phyloP scores from a whole-genome alignment of 2,113 vertebrate species.

The Caranx ignobilis region DNA sequence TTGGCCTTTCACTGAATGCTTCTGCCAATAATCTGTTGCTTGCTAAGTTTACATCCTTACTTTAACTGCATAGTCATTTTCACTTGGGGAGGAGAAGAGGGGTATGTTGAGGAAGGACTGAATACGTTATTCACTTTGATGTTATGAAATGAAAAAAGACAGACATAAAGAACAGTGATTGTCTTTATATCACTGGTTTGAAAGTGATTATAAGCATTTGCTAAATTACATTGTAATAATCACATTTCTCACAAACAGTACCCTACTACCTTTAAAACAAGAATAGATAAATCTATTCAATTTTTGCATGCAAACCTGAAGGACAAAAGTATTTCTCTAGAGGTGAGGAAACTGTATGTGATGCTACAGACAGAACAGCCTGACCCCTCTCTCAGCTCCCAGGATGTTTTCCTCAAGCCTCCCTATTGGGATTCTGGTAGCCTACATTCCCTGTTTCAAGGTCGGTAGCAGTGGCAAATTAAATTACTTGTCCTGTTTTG shows the following conservation, averaged over 20 bases:
- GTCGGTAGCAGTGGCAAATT: conserved; percentile 76
- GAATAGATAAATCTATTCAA: conserved; percentile 2
- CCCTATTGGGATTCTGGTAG: conserved; percentile 77
- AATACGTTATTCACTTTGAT: conserved; percentile 4
- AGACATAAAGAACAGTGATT: neutral
- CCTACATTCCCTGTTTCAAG: conserved; percentile 79
- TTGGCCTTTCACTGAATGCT: neutral
- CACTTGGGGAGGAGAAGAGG: neutral
- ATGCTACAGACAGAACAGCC: conserved; percentile 57
- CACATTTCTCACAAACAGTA: neutral
- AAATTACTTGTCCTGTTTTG: conserved; percentile 80
- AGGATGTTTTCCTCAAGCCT: conserved; percentile 59
- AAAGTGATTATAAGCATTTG: neutral
- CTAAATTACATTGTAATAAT: neutral
- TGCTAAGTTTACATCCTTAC: conserved; percentile 8
- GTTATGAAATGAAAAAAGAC: neutral
- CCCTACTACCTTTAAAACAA: conserved; percentile 1
- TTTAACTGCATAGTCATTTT: neutral
- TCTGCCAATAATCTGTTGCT: neutral
- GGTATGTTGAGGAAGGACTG: neutral
- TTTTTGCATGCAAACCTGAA: conserved; percentile 41
- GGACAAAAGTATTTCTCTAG: conserved; percentile 45
- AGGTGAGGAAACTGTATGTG: conserved; percentile 47
- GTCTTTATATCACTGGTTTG: neutral
- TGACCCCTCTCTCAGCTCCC: conserved; percentile 58